Base-by-base conservation (phyloP, 1,140 invertebrate genomes). In the Penaeus japonicus region DNA sequence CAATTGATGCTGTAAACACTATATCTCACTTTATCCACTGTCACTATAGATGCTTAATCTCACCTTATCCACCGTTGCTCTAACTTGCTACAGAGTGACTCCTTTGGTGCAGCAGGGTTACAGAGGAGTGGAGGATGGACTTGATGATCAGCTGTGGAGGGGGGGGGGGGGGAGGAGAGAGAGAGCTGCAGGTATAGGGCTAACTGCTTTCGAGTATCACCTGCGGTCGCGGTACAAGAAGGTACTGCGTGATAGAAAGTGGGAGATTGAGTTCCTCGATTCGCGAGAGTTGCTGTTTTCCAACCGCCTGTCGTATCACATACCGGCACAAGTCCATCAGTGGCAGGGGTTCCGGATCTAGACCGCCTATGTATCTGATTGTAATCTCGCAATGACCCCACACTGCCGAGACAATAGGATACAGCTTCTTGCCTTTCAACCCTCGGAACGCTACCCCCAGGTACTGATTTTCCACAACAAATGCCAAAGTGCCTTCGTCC, bases 341-440 rank as follows among this genome's bases (percentile, higher is more conserved):
- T 73, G 98, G 98, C 91, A 99, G 93, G 75, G 98, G 98, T 95
- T 99, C 98, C 89, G 98, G 98, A 95, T 99, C 98, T 91, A 99
- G 94, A 92, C 98, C 98, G 90, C 98, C 98, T 91, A 99, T 97
- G 93, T 99, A 99, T 93, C 96, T 96, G 96, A 99, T 99, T 54
- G 97, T 99, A 92, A 99, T 99, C 94, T 99, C 99, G 93, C 99
- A 99, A 93, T 99, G 99, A 91, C 99, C 99, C 99, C 99, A 99
- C 22, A 99, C 99, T 75, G 99, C 98, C 91, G 98, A 99, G 73
- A 99, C 98, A 91, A 99, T 98, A 83, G 99, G 98, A 93, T 99
- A 98, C 53, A 99, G 94, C 93, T 98, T 99, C 93, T 98, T 97
- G 87, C 98, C 98, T 94, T 98, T 98, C 57, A 99, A 94, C 75